Conservation (phyloP, 2,797 vertebrate genomes). For the Synaphobranchus kaupii region DNA sequence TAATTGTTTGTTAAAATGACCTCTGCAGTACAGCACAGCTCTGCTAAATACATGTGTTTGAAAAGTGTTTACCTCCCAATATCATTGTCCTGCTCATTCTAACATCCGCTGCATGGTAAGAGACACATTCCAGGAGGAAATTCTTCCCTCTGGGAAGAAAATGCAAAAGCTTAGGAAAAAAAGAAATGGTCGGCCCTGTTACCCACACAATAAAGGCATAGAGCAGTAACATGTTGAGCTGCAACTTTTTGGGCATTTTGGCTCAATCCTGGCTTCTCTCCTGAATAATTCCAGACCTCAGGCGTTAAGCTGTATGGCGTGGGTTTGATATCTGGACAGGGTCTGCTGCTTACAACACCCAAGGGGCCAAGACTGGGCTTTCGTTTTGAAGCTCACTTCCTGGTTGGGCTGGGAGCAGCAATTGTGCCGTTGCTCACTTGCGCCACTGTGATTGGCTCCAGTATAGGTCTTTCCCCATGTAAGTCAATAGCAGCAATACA, state of each 20-base stretch:
- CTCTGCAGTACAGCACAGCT: conserved; percentile 21
- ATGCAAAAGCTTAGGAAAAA: neutral
- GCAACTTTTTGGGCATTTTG: neutral
- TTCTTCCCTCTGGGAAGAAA: neutral
- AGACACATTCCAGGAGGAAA: neutral
- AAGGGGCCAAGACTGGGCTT: too few species aligned
- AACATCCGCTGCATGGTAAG: neutral
- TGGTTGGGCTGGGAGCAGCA: too few species aligned
- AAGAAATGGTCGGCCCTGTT: neutral
- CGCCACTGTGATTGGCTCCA: too few species aligned
- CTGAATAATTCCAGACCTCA: neutral
- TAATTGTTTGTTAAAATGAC: conserved; percentile 28
- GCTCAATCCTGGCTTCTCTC: neutral
- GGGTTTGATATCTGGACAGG: neutral
- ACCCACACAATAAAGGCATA: neutral
- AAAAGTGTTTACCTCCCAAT: conserved; percentile 8
- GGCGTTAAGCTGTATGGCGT: neutral
- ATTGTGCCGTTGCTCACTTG: too few species aligned
- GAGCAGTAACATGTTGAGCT: neutral
- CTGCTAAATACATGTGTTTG: conserved; percentile 21
- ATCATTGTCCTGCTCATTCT: conserved; percentile 2
- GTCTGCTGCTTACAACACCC: neutral
- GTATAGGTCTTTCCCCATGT: too few species aligned
- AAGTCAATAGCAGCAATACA: too few species aligned
- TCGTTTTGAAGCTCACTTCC: too few species aligned